Conservation (phyloP, 2,888 invertebrate species). For the Galerucella pusilla region DNA sequence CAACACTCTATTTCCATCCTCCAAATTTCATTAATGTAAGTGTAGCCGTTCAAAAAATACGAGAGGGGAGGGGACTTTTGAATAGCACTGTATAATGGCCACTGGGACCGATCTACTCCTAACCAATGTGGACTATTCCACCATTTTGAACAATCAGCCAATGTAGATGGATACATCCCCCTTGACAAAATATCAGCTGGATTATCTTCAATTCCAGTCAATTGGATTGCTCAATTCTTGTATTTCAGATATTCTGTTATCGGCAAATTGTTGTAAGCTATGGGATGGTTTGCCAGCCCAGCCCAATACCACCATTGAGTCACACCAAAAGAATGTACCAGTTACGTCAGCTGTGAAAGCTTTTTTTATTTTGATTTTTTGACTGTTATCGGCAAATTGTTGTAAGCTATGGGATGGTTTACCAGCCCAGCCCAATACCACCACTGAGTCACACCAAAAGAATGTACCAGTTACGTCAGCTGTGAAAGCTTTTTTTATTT, state of each 20-base stretch:
- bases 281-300: constrained; percentile 5
- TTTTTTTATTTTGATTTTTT: no score
- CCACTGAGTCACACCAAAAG: constrained; percentile 9
- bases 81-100: no score
- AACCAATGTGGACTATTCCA: not conserved
- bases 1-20: no score
- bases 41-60: no score
- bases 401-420: not conserved
- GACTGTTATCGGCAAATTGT: constrained; percentile 11
- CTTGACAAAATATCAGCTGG: constrained; percentile 5
- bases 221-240: not conserved
- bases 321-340: not conserved
- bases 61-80: no score
- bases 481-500: no score
- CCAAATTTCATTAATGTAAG: no score
- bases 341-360: no score
- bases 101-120: not conserved
- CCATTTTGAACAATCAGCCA: constrained; percentile 1
- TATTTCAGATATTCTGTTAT: constrained; percentile 4
- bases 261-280: constrained; percentile 5
- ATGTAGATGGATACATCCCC: not conserved
- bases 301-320: constrained; percentile 10
- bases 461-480: no score
- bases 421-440: constrained; percentile 10
- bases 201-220: constrained; percentile 4